Base-by-base conservation (phyloP, 2,113 vertebrate genomes). In the Anser cygnoides region DNA sequence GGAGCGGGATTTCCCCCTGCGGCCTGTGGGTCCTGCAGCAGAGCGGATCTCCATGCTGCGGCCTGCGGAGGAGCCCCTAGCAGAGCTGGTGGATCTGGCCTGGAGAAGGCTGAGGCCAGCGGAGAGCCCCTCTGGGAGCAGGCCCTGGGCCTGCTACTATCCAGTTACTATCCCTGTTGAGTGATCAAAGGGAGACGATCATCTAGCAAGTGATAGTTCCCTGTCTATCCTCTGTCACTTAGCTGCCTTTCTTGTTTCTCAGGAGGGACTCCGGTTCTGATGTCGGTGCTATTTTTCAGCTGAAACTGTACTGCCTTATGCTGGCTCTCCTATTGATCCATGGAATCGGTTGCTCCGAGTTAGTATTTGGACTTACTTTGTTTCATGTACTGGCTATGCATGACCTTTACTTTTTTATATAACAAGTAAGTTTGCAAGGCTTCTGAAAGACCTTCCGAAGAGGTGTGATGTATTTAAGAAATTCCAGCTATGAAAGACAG, bases 241-340 rank as follows among this genome's bases (percentile, higher is more conserved):
- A 17, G 9, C 25, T 63, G 46, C 50, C 70, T 76, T 46, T 19
- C 26, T 67, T 73, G 41, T 35, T 76, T 26, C 29, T 68, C 39
- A 59, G 25, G 17, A 85, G 33, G 17, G 66, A 31, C 13, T 14
- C 28, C 6, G 26, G 59, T 61, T 63, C 41, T 87, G 50, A 65
- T 50, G 19, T 13, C 50, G 21, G 43, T 39, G 49, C 22, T 50
- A 65, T 29, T 63, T 33, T 58, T 71, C 63, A 70, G 50, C 57
- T 23, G 10, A 31, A 63, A 37, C 63, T 33, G 31, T 1, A 2
- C 18, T 61, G 28, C 9, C 21, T 33, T 49, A 62, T 1, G 0
- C 35, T 25, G 55, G 10, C 31, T 43, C 82, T 71, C 50, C 26
- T 43, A 20, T 29, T 18, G 63, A 66, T 31, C 41, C 19, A 23